Evolutionary conservation across 2,797 vertebrate genomes (phyloP), one percentile per base, ranked within the genome.

Genomic region (Rhabdomys pumilio): DNA sequence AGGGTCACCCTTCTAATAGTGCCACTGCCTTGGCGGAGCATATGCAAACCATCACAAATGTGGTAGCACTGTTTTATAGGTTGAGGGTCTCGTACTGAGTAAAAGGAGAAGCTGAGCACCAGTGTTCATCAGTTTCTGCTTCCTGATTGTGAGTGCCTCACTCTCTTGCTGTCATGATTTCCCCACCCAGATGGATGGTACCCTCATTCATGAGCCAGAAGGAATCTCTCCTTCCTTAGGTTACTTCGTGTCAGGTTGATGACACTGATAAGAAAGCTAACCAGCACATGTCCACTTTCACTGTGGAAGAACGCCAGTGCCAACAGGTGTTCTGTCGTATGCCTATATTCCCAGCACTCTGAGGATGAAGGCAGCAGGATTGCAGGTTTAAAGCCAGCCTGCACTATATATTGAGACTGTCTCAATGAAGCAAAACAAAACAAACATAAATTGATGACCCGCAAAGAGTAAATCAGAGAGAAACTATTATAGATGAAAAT

Each of bases 391-490:
- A 89, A 22, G 59, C 13, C 13, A 38, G 88, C 22, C 44, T 38
- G 57, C 20, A 47, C 14, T n/a, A 63, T 26, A 34, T n/a, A 63
- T 15, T 50, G 41, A 77, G 87, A 89, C 11, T 63, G 38, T 61
- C 19, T 76, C 73, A 85, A 50, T 67, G 61, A 84, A 63, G 81
- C 81, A 47, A 22, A 17, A n/a, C 22, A 20, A 76, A 76, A 10
- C 19, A 41, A 4, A 73, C 90, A 75, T 50, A 94, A 57, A 17
- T 75, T 34, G 91, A 4, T 79, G 61, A 44, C 50, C 22, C 4
- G 3, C 50, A 69, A 94, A 93, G n/a, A 59, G 41, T 89, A 93
- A 92, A 72, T 59, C 79, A 92, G 41, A 38, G 59, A 84, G 87
- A 44, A 89, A 83, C 14, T 50, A 55, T 53, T 86, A n/a, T 89